A percentile compares a stretch with the other conserved stretches of the same genome.
Conservation (phyloP, 1,140 invertebrate genomes). For the Polypedilum pembai region DNA sequence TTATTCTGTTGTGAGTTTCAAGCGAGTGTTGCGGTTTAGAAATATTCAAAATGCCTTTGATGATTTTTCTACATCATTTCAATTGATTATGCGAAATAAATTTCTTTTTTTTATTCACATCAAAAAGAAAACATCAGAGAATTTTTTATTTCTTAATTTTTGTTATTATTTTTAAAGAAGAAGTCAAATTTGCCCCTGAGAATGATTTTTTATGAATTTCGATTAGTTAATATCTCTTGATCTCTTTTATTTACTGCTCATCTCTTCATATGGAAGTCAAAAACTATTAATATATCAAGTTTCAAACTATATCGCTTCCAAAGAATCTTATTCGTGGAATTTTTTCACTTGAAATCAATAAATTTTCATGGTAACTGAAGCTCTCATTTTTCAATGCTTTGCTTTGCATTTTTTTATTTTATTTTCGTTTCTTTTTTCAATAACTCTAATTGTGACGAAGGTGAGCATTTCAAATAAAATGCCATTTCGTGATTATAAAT, state of each 20-base stretch:
- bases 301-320: not conserved
- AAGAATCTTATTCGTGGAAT: not conserved
- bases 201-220: not conserved
- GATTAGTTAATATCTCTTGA: not conserved
- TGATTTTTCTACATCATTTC: not conserved
- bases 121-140: constrained; percentile 1
- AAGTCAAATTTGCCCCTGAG: not conserved
- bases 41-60: no score
- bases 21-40: no score
- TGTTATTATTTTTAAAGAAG: not conserved
- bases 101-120: not conserved
- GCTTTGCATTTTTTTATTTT: not conserved
- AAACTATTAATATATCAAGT: constrained; percentile 1
- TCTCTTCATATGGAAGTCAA: not conserved
- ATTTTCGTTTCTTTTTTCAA: not conserved
- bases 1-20: no score
- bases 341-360: not conserved
- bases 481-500: constrained; percentile 12
- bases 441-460: not conserved
- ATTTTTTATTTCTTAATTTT: constrained; percentile 14
- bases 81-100: constrained; percentile 4
- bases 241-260: not conserved
- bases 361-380: not conserved
- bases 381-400: not conserved
- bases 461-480: constrained; percentile 18